Conservation (phyloP, 2,797 vertebrate species). For the Adrianichthys oophorus region DNA sequence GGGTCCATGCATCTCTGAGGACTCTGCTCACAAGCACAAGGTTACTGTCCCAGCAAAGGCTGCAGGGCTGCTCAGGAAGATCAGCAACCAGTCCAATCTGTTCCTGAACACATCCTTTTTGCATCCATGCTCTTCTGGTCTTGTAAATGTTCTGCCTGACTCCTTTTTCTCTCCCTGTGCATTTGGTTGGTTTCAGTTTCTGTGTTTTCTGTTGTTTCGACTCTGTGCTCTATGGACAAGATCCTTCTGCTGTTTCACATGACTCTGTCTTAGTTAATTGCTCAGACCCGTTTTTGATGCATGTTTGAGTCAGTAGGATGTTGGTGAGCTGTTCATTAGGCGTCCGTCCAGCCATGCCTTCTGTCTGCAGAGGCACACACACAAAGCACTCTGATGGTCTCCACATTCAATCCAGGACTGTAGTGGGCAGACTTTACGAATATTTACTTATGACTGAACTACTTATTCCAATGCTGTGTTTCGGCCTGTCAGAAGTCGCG, state of each 20-base stretch:
- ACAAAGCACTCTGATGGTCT: too few relatives aligned
- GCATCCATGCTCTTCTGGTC: too few relatives aligned
- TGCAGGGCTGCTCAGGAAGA: slow-evolving; percentile 20
- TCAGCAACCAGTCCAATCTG: slow-evolving; percentile 28
- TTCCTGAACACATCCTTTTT: slow-evolving; percentile 1
- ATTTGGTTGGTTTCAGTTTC: background rate
- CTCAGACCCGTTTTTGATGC: background rate
- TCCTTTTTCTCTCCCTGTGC: background rate
- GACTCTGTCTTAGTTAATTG: too few relatives aligned
- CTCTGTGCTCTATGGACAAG: background rate
- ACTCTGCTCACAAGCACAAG: slow-evolving; percentile 38
- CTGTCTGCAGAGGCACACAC: background rate
- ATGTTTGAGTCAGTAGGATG: too few relatives aligned
- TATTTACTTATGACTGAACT: too few relatives aligned
- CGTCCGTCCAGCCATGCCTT: background rate
- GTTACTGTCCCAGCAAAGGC: slow-evolving; percentile 34
- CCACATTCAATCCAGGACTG: too few relatives aligned
- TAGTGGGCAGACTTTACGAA: too few relatives aligned
- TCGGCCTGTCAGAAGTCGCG: too few relatives aligned
- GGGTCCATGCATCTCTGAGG: slow-evolving; percentile 63
- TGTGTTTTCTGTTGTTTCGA: background rate
- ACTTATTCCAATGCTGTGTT: too few relatives aligned
- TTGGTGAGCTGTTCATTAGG: background rate
- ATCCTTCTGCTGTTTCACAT: background rate
- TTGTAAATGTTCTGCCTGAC: background rate